These are phyloP conservation scores for Acrossocheilus wenchowensis DNA, from an alignment of 2,797 vertebrate genomes.

Conservation along the genomic window DNA sequence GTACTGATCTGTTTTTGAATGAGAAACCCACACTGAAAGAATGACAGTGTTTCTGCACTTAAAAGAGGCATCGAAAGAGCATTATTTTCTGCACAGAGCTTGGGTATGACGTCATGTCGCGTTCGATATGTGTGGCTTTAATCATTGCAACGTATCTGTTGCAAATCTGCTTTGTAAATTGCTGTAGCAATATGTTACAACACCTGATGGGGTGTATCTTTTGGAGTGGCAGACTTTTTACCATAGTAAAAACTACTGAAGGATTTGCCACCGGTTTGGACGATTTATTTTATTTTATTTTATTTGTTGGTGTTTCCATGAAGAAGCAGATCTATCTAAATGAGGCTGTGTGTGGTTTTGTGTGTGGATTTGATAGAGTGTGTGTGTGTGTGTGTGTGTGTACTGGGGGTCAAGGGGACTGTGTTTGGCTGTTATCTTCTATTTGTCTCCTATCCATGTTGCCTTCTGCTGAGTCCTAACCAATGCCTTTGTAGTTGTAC, in stretches of 20 bases:
- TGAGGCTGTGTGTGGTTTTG: conserved; percentile 71
- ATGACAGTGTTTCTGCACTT: conserved; percentile 63
- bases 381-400: conserved; percentile 31
- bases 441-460: conserved; percentile 86
- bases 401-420: conserved; percentile 53
- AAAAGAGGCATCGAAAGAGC: conserved; percentile 61
- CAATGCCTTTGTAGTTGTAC: conserved; percentile 96
- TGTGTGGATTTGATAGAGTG: conserved; percentile 55
- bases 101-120: conserved; percentile 94
- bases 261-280: conserved; percentile 88
- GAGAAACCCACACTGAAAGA: conserved; percentile 65
- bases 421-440: conserved; percentile 75
- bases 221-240: conserved; percentile 92
- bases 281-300: conserved; percentile 81
- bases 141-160: conserved; percentile 84
- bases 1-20: conserved; percentile 68
- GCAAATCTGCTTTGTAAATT: conserved; percentile 92
- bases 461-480: conserved; percentile 91
- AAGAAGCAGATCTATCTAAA: conserved; percentile 86
- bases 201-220: conserved; percentile 91
- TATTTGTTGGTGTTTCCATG: conserved; percentile 87
- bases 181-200: conserved; percentile 97
- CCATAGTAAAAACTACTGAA: conserved; percentile 87
- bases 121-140: conserved; percentile 95
- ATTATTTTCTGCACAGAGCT: conserved; percentile 82